Percentiles rank a stretch among this genome's conserved stretches.
Evolutionary conservation across 2,888 invertebrate genomes (phyloP).

Genomic region (Protodeltote pygarga): DNA sequence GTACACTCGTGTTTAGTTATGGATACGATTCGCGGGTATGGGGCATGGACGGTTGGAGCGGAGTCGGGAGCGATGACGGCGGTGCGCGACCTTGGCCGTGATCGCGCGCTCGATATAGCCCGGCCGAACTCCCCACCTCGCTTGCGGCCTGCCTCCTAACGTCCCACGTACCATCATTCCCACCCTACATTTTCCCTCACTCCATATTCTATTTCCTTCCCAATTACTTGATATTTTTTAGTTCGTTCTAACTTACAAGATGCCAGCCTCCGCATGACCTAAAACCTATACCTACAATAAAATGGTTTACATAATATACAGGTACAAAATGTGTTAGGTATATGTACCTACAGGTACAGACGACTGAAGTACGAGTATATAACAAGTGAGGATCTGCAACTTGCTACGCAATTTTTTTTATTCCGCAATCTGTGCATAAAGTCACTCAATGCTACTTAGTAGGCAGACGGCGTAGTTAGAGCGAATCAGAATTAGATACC

Average conservation of each 20-base stretch:
- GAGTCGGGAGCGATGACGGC: constrained; percentile 67
- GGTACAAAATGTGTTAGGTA: too few species aligned
- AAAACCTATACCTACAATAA: too few species aligned
- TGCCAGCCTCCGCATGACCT: constrained; percentile 3
- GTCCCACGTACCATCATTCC: constrained; percentile 51
- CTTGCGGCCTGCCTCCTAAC: constrained; percentile 52
- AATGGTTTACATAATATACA: too few species aligned
- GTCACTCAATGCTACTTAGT: constrained; percentile 63
- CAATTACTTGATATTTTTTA: constrained; percentile 58
- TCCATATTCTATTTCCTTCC: constrained; percentile 58
- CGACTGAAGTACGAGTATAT: constrained; percentile 8
- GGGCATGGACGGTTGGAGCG: constrained; percentile 60
- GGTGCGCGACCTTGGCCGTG: constrained; percentile 83
- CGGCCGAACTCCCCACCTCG: constrained; percentile 64
- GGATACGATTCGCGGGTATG: constrained; percentile 39
- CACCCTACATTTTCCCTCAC: constrained; percentile 51
- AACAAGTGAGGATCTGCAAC: constrained; percentile 25
- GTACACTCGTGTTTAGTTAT: constrained; percentile 36
- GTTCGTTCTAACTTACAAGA: constrained; percentile 57
- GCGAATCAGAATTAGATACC: constrained; percentile 82
- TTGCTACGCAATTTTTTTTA: constrained; percentile 46
- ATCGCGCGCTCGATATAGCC: constrained; percentile 85
- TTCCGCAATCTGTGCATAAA: constrained; percentile 43
- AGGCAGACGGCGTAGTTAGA: constrained; percentile 81
- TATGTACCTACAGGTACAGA: background rate